Percentiles rank a stretch among this genome's conserved stretches.
Conservation (phyloP, 1,140 invertebrate species). For the Hyposmocoma kahamanoa region DNA sequence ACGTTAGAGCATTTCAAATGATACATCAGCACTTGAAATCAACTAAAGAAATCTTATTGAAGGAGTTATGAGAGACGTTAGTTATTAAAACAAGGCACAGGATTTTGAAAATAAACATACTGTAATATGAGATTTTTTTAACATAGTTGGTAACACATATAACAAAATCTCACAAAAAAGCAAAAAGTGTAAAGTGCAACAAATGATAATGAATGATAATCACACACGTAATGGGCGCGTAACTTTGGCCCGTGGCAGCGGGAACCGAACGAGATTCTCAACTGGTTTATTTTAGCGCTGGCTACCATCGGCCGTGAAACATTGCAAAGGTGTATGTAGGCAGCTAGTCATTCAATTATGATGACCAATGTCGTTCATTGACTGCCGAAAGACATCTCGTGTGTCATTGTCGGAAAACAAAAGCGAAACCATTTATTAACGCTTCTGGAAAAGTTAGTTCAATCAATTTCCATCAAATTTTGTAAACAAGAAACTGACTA, state of each 20-base stretch:
- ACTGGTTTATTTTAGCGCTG: conserved; percentile 69
- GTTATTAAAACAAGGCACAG: no score
- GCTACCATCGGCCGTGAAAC: conserved; percentile 55
- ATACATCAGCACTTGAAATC: no score
- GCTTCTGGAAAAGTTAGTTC: no score
- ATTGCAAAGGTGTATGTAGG: conserved; percentile 47
- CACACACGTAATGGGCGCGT: conserved; percentile 41
- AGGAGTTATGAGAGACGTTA: no score
- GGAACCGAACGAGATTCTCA: conserved; percentile 48
- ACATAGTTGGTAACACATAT: no score
- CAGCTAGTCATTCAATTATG: conserved; percentile 30
- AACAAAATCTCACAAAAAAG: no score
- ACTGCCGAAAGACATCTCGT: conserved; percentile 28
- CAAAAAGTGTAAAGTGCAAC: conserved; percentile 8
- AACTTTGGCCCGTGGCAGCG: conserved; percentile 19
- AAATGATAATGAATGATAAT: conserved; percentile 25
- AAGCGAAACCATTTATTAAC: not conserved
- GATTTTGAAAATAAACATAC: no score
- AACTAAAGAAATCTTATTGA: no score
- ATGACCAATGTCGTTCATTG: conserved; percentile 58
- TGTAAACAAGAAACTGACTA: no score
- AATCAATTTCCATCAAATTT: no score
- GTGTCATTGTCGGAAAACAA: conserved; percentile 18
- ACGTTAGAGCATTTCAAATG: no score
- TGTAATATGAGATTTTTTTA: no score